Evolutionary conservation across 2,888 invertebrate species (phyloP), one percentile per base, ranked within the genome.

Genomic region (Acrobasis consociella): DNA sequence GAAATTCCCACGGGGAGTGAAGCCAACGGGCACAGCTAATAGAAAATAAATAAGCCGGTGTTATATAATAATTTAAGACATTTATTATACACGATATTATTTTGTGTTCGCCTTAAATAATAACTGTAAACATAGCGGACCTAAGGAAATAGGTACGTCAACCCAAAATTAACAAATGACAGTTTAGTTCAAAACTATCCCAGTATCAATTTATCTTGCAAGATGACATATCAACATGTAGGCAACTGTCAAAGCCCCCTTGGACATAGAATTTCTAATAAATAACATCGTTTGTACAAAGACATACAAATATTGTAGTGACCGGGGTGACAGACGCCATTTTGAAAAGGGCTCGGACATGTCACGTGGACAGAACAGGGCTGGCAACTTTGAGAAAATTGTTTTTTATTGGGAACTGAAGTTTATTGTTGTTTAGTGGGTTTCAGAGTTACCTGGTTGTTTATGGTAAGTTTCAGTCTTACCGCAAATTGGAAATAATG

Each of bases 341-440:
- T 89, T 86, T 89, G 90, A 89, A 85, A 86, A 88, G 89, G 89
- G 89, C 86, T 85, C 78, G 88, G 90, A 88, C 89, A 85, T 82
- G 84, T 83, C 85, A 81, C 72, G 72, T 75, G 71, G 72, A 74
- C 78, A 79, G 77, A 75, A 71, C 76, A 86, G 90, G 90, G 90
- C 72, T 89, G 78, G 75, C 85, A 80, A 22, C 1, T 42, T 13
- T 9, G n/a, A 16, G 39, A 56, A 42, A 56, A 7, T 17, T 9
- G 39, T 39, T 42, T 56, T 37, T 49, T 9, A 15, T 31, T 16
- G 13, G 46, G 42, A 11, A 13, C 2, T 31, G 13, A 42, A 42
- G 5, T 42, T 42, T 9, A 42, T 42, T 10, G 42, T 39, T 39
- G 1, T 39, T 39, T 10, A 39, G 10, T 42, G 2, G 11, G 42